These are phyloP conservation scores for Alaudala cheleensis DNA, from an alignment of 2,113 vertebrate genomes.

Conservation along the genomic window DNA sequence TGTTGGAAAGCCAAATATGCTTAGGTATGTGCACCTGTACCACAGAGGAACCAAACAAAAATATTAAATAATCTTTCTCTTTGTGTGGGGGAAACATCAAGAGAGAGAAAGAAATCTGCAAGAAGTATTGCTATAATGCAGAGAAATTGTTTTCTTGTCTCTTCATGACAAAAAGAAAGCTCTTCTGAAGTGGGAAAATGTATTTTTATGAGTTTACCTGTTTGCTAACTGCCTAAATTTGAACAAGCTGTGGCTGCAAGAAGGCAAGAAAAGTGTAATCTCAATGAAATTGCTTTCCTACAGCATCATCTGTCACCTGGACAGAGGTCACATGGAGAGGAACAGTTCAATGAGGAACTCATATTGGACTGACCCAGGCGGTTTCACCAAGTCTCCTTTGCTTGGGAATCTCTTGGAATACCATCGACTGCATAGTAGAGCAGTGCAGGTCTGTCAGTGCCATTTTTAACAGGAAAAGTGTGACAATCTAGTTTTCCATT, in stretches of 20 bases:
- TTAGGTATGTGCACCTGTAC: constrained; percentile 14
- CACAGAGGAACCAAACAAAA: background rate
- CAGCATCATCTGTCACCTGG: background rate
- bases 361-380: accelerated
- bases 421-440: accelerated
- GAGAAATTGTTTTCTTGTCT: background rate
- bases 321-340: background rate
- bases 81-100: background rate
- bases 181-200: background rate
- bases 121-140: background rate
- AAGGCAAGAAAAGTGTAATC: background rate
- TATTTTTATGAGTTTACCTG: background rate
- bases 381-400: background rate
- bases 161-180: background rate
- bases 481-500: background rate
- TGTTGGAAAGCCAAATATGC: background rate
- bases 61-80: background rate
- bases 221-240: background rate
- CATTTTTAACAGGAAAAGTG: background rate
- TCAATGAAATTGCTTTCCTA: background rate
- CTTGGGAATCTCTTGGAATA: background rate
- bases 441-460: background rate
- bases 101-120: background rate
- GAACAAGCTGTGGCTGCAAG: background rate
- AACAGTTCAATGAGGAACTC: background rate